These are phyloP conservation scores for Ariolimax columbianus DNA, from an alignment of 2,888 invertebrate species.

Conservation along the genomic window DNA sequence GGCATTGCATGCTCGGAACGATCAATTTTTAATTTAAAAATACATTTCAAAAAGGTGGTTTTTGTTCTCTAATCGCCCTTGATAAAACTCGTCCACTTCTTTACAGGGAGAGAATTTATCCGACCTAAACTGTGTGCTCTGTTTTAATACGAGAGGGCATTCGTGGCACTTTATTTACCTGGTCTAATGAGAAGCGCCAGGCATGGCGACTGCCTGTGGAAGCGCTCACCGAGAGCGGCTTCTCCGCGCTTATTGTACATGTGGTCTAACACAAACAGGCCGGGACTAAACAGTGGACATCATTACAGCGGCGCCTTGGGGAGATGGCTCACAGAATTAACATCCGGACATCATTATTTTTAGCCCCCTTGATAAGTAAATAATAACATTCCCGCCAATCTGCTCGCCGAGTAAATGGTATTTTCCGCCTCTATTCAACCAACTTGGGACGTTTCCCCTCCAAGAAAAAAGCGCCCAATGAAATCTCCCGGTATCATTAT, in stretches of 20 bases:
- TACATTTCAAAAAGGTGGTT: background rate
- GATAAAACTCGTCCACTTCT: background rate
- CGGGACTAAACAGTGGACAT: conserved; percentile 35
- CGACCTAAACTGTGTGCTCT: conserved; percentile 30
- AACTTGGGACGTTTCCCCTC: background rate
- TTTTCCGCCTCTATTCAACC: conserved; percentile 11
- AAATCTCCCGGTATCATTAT: conserved; percentile 26
- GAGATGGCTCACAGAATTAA: conserved; percentile 31
- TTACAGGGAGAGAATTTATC: conserved; percentile 23
- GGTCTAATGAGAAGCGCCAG: conserved; percentile 38
- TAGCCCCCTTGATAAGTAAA: conserved; percentile 33
- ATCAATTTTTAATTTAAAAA: background rate
- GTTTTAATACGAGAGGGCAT: conserved; percentile 14
- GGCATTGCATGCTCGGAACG: background rate
- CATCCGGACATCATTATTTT: conserved; percentile 37
- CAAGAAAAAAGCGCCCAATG: background rate
- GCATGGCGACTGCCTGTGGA: background rate
- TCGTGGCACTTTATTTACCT: conserved; percentile 32
- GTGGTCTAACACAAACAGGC: conserved; percentile 34
- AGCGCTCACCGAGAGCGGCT: background rate
- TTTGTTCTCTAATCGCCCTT: conserved; percentile 24
- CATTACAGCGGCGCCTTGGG: conserved; percentile 40
- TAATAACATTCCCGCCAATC: conserved; percentile 32
- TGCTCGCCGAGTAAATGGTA: conserved; percentile 24
- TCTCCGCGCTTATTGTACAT: conserved; percentile 20